Conservation (phyloP, 1,140 invertebrate species). For the Platyura marginata region DNA sequence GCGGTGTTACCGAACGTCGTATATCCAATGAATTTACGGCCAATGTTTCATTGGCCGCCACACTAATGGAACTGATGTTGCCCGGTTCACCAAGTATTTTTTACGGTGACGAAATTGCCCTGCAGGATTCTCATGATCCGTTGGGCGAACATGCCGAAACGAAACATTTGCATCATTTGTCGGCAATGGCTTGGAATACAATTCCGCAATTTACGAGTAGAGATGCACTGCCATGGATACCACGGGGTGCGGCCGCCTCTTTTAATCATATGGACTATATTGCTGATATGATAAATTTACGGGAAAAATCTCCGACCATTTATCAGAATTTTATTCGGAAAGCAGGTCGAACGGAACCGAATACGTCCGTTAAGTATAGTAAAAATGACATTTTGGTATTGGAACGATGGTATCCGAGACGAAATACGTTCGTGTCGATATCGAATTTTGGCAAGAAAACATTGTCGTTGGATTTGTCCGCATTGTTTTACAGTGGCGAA, state of each 20-base stretch:
- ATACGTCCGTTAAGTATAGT: constrained; percentile 41
- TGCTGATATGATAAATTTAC: constrained; percentile 32
- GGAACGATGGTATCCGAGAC: constrained; percentile 54
- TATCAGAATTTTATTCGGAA: constrained; percentile 47
- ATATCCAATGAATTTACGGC: constrained; percentile 30
- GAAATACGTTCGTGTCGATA: constrained; percentile 51
- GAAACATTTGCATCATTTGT: constrained; percentile 39
- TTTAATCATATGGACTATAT: constrained; percentile 31
- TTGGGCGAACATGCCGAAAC: constrained; percentile 38
- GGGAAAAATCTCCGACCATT: constrained; percentile 40
- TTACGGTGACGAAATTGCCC: constrained; percentile 61
- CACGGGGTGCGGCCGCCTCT: constrained; percentile 23
- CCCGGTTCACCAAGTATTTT: constrained; percentile 65
- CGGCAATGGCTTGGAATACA: constrained; percentile 38
- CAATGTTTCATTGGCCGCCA: constrained; percentile 41
- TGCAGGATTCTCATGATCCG: constrained; percentile 26
- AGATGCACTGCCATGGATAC: constrained; percentile 37
- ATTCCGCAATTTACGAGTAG: constrained; percentile 25
- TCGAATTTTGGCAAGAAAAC: constrained; percentile 40
- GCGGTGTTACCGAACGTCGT: constrained; percentile 35
- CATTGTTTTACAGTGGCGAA: constrained; percentile 54
- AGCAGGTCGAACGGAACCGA: constrained; percentile 34
- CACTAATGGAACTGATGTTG: constrained; percentile 48
- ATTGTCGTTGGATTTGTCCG: constrained; percentile 46
- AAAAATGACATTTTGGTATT: constrained; percentile 44